A percentile compares a stretch with the other conserved stretches of the same genome.
Conservation (phyloP, 2,113 vertebrate species). For the Cyprinus carpio region DNA sequence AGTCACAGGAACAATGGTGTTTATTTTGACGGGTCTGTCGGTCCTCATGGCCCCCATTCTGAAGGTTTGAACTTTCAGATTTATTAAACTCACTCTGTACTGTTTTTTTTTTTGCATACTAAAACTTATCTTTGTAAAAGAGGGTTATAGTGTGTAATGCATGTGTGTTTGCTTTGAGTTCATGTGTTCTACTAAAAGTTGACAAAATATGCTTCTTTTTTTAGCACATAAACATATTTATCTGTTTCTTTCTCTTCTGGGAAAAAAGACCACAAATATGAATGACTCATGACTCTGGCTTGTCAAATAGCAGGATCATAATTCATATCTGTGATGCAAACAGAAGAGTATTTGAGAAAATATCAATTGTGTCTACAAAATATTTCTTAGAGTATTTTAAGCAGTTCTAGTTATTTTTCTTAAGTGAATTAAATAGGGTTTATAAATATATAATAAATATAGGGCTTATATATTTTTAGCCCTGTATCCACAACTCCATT, state of each 20-base stretch:
- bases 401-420: not conserved
- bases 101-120: not conserved
- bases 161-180: not conserved
- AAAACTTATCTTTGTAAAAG: not conserved
- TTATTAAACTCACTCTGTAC: not conserved
- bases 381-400: not conserved
- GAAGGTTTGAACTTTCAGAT: slow-evolving; percentile 79
- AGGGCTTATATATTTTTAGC: not conserved
- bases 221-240: not conserved
- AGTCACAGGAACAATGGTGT: slow-evolving; percentile 89
- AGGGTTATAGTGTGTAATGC: not conserved
- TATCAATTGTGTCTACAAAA: slow-evolving; percentile 9
- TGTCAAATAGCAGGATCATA: not conserved
- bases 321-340: not conserved
- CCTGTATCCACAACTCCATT: not conserved
- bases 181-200: not conserved
- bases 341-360: not conserved
- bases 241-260: not conserved
- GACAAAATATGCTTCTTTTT: not conserved
- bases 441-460: not conserved
- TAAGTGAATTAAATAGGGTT: not conserved
- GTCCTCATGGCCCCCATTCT: slow-evolving; percentile 98
- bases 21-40: slow-evolving; percentile 92
- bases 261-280: not conserved
- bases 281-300: not conserved